A percentile compares a stretch with the other conserved stretches of the same genome.
phyloP scores from a whole-genome alignment of 2,797 vertebrate species.

The Helicolenus hilgendorfi region DNA sequence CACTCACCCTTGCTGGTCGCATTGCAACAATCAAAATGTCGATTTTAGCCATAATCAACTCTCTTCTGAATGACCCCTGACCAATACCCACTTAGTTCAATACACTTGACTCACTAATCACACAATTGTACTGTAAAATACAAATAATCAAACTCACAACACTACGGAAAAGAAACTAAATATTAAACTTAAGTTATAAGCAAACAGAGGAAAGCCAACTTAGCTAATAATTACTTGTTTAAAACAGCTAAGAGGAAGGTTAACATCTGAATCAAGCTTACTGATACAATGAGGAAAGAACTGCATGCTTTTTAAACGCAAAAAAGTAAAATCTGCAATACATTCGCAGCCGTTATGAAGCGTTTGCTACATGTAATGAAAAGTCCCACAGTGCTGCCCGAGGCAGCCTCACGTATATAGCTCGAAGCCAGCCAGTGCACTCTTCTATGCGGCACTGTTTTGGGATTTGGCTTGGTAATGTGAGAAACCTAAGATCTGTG shows the following conservation, averaged over 20 bases:
- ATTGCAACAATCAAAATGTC: not conserved
- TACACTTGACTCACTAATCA: not conserved
- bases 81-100: not conserved
- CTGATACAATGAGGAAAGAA: not conserved
- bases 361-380: constrained; percentile 41
- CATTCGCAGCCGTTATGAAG: constrained; percentile 6
- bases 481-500: constrained; percentile 36
- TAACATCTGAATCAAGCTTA: not conserved
- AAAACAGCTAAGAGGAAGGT: not conserved
- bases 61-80: not conserved
- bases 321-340: constrained; percentile 9
- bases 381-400: constrained; percentile 33
- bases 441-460: constrained; percentile 36
- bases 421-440: constrained; percentile 49
- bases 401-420: constrained; percentile 47
- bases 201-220: constrained; percentile 8
- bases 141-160: not conserved
- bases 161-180: not conserved
- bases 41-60: not conserved
- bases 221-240: not conserved
- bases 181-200: not conserved
- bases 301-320: not conserved
- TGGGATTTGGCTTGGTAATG: constrained; percentile 38
- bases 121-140: not conserved
- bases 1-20: not conserved